Evolutionary conservation across 2,797 vertebrate species (phyloP), one percentile per base, ranked within the genome.

Genomic region (Enteromius paludinosus): DNA sequence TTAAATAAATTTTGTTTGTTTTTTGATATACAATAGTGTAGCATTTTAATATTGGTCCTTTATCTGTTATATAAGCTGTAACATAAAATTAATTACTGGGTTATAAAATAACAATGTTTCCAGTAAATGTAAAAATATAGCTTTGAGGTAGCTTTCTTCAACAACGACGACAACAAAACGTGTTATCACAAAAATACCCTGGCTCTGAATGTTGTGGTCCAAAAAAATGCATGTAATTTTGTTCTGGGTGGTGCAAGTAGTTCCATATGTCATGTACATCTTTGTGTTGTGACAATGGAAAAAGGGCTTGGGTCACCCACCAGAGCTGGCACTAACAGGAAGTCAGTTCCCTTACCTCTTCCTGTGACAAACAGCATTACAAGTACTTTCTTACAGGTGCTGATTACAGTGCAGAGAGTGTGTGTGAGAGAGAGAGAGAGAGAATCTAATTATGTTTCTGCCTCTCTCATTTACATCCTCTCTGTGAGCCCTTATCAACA

Each of bases 281-380:
- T 47, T 64, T 41, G 7, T 43, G 38, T 59, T 59, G 68, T 62
- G 66, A 65, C 75, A 79, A 84, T 71, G 73, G 77, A 73, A 76
- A 64, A 54, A 54, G 35, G 81, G 23, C 78, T 62, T 41, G 52
- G 66, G 84, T 74, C 71, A 76, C 25, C 70, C 69, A 59, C 47
- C 80, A 96, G 96, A 96, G 96, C 95, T 93, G 85, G 93, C 94
- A 92, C 90, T 89, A 94, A 92, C 95, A 96, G 95, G 96, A 97
- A 96, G 95, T 95, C 93, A 91, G 96, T 96, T 94, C 91, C 90
- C 92, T 94, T 96, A 95, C 94, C 93, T 96, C 96, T 96, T 96
- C 96, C 96, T 96, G 95, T 94, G 89, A 92, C 94, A 95, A 95
- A 94, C 11, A 23, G 15, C 20, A 73, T 72, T 33, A 54, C 33